Conservation (phyloP, 2,113 vertebrate species). For the Artemisiospiza belli region DNA sequence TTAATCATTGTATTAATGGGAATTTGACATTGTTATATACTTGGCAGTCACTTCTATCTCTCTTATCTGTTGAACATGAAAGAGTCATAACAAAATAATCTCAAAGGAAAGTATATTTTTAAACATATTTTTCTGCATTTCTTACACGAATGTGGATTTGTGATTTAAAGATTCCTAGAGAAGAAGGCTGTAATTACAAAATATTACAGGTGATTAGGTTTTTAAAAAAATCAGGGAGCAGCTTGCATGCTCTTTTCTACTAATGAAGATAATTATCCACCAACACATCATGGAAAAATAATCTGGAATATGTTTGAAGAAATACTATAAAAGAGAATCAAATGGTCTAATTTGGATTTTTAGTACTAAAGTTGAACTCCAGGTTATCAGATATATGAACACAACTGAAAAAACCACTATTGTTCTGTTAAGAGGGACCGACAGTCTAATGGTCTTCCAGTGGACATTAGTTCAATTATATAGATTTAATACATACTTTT, state of each 20-base stretch:
- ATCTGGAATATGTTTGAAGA: neutral
- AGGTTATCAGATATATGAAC: neutral
- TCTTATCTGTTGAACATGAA: neutral
- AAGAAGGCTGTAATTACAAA: neutral
- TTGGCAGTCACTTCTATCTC: neutral
- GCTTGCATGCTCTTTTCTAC: neutral
- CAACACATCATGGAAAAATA: neutral
- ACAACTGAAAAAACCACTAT: neutral
- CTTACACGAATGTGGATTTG: neutral
- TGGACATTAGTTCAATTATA: neutral
- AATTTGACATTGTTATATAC: neutral
- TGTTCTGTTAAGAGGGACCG: neutral
- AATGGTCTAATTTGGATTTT: neutral
- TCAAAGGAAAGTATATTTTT: neutral
- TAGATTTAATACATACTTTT: neutral
- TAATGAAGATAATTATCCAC: neutral
- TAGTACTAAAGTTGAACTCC: neutral
- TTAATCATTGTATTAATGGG: neutral
- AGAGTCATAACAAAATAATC: neutral
- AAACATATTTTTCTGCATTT: neutral
- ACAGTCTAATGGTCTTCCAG: neutral
- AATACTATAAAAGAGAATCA: neutral
- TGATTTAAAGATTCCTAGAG: neutral
- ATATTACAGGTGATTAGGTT: neutral
- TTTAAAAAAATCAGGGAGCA: neutral